These are phyloP conservation scores for Coecobrya sp. DNA, from an alignment of 2,888 invertebrate genomes.

Conservation along the genomic window DNA sequence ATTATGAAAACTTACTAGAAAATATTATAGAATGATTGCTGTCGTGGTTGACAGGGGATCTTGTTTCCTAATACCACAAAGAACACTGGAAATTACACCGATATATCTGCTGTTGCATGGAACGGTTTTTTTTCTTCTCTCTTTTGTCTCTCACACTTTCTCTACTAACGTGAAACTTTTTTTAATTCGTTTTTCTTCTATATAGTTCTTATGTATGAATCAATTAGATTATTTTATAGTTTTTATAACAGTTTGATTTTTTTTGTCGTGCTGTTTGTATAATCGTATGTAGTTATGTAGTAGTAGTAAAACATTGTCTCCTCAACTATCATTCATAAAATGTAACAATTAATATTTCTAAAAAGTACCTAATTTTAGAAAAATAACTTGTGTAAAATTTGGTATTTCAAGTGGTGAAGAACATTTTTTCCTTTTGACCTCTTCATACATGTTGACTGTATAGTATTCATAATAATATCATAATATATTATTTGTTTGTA, in stretches of 20 bases:
- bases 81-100: slow-evolving; percentile 26
- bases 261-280: background rate
- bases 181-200: slow-evolving; percentile 41
- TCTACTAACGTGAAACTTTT: background rate
- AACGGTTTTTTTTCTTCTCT: too few relatives aligned
- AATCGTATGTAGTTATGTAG: background rate
- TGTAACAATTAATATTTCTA: background rate
- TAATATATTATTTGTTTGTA: slow-evolving; percentile 27
- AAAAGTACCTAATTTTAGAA: slow-evolving; percentile 35
- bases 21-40: background rate
- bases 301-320: background rate
- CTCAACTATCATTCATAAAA: background rate
- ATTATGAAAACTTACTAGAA: slow-evolving; percentile 32
- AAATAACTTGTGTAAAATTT: slow-evolving; percentile 44
- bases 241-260: background rate
- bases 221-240: background rate
- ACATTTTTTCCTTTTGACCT: background rate
- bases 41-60: background rate
- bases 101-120: background rate
- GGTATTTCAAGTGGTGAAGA: slow-evolving; percentile 36
- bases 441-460: background rate
- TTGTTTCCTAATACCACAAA: background rate
- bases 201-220: background rate
- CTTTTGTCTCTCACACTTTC: too few relatives aligned
- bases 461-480: background rate